Percentiles rank a stretch among this genome's conserved stretches.
These are phyloP conservation scores for Neolamprologus cancellatus DNA, from an alignment of 2,113 vertebrate genomes.

Conservation along the genomic window DNA sequence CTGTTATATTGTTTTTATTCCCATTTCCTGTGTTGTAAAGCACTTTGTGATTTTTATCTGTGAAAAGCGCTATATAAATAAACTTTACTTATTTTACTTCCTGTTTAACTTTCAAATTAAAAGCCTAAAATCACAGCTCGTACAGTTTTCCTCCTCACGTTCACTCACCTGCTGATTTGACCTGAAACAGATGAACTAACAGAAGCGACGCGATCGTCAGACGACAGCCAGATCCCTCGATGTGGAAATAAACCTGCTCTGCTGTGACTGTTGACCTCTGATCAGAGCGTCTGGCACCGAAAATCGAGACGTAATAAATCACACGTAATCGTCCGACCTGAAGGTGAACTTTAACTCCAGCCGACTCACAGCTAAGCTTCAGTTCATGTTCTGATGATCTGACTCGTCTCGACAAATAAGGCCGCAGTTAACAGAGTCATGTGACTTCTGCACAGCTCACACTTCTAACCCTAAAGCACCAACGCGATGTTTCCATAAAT, in stretches of 20 bases:
- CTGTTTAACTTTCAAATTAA: neutral
- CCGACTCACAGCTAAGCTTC: neutral
- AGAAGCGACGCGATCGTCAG: neutral
- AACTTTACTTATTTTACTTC: rapidly evolving
- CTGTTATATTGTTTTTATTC: no score
- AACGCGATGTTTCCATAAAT: neutral
- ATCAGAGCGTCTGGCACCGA: rapidly evolving
- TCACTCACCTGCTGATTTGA: neutral
- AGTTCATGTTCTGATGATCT: neutral
- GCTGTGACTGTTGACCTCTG: neutral
- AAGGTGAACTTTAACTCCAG: neutral
- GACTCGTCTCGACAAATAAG: neutral
- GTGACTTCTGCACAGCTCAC: neutral
- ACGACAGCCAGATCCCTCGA: rapidly evolving
- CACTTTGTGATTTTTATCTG: no score
- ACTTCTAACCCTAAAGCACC: neutral
- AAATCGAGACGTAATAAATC: neutral
- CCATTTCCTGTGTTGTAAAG: no score
- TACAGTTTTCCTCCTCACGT: neutral
- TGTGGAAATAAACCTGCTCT: neutral
- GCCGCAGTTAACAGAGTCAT: neutral
- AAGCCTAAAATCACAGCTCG: neutral
- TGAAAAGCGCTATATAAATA: no score
- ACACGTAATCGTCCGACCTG: neutral
- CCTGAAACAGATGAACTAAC: neutral